Evolutionary conservation across 2,888 invertebrate genomes (phyloP).

Genomic region (Eudasyphora cyanicolor): DNA sequence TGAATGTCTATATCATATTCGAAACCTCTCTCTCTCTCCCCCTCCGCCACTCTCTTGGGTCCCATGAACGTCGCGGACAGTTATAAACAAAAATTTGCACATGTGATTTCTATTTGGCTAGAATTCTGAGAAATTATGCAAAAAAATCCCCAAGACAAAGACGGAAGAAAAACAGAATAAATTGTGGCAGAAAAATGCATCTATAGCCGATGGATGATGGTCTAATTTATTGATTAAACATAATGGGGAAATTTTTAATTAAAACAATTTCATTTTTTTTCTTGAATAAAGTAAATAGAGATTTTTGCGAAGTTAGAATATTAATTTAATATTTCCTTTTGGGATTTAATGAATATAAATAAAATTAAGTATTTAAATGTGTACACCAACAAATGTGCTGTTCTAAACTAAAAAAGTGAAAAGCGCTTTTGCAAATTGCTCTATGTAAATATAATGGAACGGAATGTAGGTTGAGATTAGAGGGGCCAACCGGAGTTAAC

Average conservation of each 20-base stretch:
- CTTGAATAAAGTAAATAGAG: not conserved
- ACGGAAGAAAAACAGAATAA: not conserved
- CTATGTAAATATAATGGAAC: no score
- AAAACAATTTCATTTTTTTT: not conserved
- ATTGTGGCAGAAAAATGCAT: not conserved
- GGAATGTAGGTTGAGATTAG: no score
- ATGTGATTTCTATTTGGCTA: not conserved
- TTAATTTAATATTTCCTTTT: no score
- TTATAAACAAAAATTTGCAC: constrained; percentile 9
- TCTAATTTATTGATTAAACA: not conserved
- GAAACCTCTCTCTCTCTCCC: no score
- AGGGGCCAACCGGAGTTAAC: no score
- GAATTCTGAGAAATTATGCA: not conserved
- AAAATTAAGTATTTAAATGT: no score
- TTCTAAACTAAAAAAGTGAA: no score
- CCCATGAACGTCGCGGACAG: not conserved
- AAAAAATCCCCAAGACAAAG: not conserved
- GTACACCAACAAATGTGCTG: no score
- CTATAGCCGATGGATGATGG: not conserved
- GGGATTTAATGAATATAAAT: no score
- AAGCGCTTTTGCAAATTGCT: no score
- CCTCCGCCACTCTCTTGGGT: no score
- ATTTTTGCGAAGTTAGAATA: not conserved
- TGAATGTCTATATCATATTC: not conserved
- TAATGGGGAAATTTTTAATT: not conserved